Conservation (phyloP, 2,797 vertebrate genomes). For the Galago senegalensis region DNA sequence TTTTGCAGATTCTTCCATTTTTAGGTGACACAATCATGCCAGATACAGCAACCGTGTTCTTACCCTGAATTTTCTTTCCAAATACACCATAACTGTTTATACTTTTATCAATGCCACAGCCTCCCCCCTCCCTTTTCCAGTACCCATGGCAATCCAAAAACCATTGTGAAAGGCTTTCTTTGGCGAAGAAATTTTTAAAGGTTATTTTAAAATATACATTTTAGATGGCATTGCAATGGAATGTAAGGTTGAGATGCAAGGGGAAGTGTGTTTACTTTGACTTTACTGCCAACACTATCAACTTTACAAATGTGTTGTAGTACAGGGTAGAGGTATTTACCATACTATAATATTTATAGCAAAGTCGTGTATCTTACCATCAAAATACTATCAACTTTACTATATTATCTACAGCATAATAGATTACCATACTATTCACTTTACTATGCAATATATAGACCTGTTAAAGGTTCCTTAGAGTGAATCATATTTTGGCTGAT, state of each 20-base stretch:
- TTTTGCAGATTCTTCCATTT: not conserved
- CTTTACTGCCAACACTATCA: not conserved
- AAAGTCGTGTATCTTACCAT: not conserved
- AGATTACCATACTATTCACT: not conserved
- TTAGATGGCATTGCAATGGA: not conserved
- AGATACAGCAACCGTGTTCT: not conserved
- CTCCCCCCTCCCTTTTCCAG: slow-evolving; percentile 35
- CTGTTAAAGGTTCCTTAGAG: not conserved
- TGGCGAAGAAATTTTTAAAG: not conserved
- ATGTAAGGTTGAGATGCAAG: not conserved
- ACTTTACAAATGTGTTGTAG: not conserved
- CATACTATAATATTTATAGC: not conserved
- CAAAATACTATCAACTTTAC: slow-evolving; percentile 30
- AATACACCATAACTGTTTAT: slow-evolving; percentile 50
- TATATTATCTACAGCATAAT: not conserved
- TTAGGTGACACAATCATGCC: not conserved
- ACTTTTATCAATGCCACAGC: not conserved
- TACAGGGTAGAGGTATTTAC: not conserved
- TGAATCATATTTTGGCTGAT: slow-evolving; percentile 10
- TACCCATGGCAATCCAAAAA: slow-evolving; percentile 42
- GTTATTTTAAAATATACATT: not conserved
- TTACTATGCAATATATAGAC: slow-evolving; percentile 47
- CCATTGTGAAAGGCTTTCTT: not conserved
- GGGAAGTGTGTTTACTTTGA: slow-evolving; percentile 6
- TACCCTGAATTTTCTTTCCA: slow-evolving; percentile 75